Evolutionary conservation across 2,797 vertebrate species (phyloP).

Genomic region (Pantherophis vulpinus): DNA sequence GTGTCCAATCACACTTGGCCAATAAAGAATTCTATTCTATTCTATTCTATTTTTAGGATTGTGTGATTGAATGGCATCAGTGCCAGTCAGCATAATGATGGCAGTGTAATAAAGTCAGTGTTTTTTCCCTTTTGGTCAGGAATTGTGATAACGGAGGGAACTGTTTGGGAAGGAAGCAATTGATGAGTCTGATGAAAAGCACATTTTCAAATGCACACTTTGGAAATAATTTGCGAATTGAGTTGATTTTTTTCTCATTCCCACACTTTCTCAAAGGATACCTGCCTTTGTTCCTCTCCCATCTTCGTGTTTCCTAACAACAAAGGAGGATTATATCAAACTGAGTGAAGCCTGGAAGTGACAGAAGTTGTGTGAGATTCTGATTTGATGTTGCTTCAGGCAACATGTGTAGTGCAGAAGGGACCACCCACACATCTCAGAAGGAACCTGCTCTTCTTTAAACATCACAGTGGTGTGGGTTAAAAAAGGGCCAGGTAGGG

Average conservation of each 20-base stretch:
- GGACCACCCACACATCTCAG: slow-evolving; percentile 64
- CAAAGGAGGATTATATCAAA: slow-evolving; percentile 60
- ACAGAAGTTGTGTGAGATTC: slow-evolving; percentile 50
- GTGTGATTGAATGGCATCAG: background rate
- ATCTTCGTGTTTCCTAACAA: slow-evolving; percentile 47
- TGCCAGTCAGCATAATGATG: slow-evolving; percentile 11
- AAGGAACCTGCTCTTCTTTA: background rate
- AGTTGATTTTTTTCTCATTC: slow-evolving; percentile 15
- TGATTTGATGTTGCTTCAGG: slow-evolving; percentile 52
- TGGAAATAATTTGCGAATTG: slow-evolving; percentile 27
- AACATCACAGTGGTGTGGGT: background rate
- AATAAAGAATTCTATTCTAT: too few relatives aligned
- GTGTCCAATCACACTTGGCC: too few relatives aligned
- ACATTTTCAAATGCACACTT: slow-evolving; percentile 33
- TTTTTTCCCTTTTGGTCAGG: slow-evolving; percentile 1
- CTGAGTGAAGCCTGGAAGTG: slow-evolving; percentile 53
- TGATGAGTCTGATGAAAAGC: slow-evolving; percentile 50
- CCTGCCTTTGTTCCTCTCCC: background rate
- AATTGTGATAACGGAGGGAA: background rate
- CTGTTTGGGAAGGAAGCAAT: background rate
- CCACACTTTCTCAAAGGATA: slow-evolving; percentile 38
- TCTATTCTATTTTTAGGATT: background rate
- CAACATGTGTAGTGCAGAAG: slow-evolving; percentile 1
- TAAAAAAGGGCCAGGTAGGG: slow-evolving; percentile 41
- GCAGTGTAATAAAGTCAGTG: slow-evolving; percentile 55